These are phyloP conservation scores for Thymallus thymallus DNA, from an alignment of 2,113 vertebrate species.

Conservation along the genomic window DNA sequence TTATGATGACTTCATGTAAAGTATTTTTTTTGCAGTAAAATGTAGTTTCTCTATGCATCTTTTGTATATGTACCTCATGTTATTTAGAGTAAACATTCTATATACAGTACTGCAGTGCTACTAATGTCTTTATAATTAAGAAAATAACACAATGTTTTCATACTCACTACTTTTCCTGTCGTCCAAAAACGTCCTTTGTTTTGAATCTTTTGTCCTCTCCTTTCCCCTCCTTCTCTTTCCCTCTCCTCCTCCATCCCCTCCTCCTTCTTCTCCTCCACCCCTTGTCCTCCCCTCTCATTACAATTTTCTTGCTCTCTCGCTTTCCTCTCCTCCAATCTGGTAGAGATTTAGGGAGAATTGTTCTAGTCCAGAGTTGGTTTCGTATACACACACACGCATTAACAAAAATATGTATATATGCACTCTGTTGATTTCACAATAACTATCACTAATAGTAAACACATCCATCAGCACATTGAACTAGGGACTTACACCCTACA, in stretches of 20 bases:
- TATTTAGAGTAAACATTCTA: no score
- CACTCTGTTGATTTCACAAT: no score
- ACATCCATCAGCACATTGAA: no score
- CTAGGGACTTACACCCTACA: no score
- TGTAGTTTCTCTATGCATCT: no score
- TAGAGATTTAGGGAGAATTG: not conserved
- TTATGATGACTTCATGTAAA: no score
- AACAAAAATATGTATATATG: not conserved
- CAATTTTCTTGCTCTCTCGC: conserved; percentile 21
- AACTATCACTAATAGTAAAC: no score
- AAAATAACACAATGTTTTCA: conserved; percentile 5
- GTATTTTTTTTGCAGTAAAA: no score
- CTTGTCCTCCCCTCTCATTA: conserved; percentile 35
- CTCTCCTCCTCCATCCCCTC: conserved; percentile 40
- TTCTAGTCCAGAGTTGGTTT: not conserved
- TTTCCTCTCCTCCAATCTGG: conserved; percentile 16
- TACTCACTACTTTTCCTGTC: conserved; percentile 71
- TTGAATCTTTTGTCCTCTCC: conserved; percentile 64
- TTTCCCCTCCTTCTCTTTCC: conserved; percentile 40
- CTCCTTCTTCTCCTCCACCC: conserved; percentile 34
- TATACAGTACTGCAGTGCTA: no score
- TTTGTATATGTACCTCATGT: no score
- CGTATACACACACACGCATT: not conserved
- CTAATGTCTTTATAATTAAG: not conserved
- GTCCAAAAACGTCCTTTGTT: conserved; percentile 60